Conservation (phyloP, 23 tunicate species). For the Diplosoma virens region DNA sequence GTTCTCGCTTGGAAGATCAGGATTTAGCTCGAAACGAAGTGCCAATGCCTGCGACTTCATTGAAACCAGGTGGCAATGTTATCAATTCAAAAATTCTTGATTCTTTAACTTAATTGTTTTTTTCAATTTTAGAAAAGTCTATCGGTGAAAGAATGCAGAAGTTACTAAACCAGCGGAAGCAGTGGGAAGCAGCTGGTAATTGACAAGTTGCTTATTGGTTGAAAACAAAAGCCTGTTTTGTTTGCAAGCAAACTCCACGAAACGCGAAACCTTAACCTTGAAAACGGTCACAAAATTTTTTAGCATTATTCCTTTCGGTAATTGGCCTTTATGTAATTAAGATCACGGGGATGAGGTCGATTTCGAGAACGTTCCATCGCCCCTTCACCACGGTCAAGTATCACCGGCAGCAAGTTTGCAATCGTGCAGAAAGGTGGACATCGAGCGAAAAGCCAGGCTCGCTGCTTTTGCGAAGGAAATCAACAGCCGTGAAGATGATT, state of each 20-base stretch:
- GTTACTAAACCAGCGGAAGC: slow-evolving; percentile 55
- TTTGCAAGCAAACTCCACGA: no score
- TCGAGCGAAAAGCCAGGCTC: slow-evolving; percentile 26
- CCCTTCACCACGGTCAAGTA: slow-evolving; percentile 29
- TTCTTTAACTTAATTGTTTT: neutral
- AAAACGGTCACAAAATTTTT: neutral
- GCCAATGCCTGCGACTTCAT: neutral
- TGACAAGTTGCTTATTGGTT: neutral
- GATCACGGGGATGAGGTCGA: slow-evolving; percentile 50
- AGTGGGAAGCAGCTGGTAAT: slow-evolving; percentile 84
- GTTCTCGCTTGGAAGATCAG: slow-evolving; percentile 28
- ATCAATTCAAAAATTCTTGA: neutral
- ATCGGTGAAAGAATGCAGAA: slow-evolving; percentile 65
- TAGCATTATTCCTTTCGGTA: no score
- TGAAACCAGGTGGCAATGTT: no score
- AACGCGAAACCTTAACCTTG: no score
- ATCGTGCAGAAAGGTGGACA: slow-evolving; percentile 2
- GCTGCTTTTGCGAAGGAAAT: slow-evolving; percentile 31
- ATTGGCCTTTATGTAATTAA: neutral
- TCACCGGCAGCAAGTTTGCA: slow-evolving; percentile 1
- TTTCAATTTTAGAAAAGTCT: neutral
- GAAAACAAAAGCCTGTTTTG: no score
- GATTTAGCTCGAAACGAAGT: slow-evolving; percentile 13
- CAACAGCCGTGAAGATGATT: slow-evolving; percentile 14
- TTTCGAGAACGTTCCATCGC: slow-evolving; percentile 34